Evolutionary conservation across 2,888 invertebrate genomes (phyloP), one percentile per base, ranked within the genome.

Genomic region (Lobophora halterata): DNA sequence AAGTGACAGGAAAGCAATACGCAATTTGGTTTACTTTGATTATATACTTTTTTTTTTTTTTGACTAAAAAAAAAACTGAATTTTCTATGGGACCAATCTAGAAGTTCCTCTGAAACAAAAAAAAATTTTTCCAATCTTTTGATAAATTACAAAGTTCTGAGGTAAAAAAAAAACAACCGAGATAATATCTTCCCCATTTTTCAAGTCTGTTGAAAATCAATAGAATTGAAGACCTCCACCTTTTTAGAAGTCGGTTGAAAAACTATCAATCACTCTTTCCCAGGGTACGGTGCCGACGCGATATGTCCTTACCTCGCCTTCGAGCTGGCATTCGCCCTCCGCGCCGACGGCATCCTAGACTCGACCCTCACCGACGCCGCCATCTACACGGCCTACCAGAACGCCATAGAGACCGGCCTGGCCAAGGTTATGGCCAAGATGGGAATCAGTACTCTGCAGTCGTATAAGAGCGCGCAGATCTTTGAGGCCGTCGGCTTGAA

Each of bases 381-480:
- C 35, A 93, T 98, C 52, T 97, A 93, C 77, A 81, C 89, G 41
- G 94, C 97, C 55, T 99, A 98, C 79, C 92, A 96, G 21, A 93
- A 94, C 52, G 97, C 98, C 20, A 93, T 95, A 69, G 97, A 97
- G 63, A 92, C 96, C 1, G 98, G 98, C 29, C 49, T 87, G 2
- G 79, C 85, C 11, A 86, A 87, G 49, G 88, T 76, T 0, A 99
- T 99, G 99, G 99, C 99, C 3, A 99, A 99, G 79, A 99, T 99
- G 99, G 99, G 99, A 38, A 99, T 99, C 68, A 98, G 97, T 38
- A 99, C 99, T 0, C 87, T 99, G 20, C 99, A 99, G 75, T 98
- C 98, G 0, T 99, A 99, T 83, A 99, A 98, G 88, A 96, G 98
- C 49, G 99, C 99, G 0, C 99, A 99, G 87, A 99, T 99, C 61